Evolutionary conservation across 2,113 vertebrate genomes (phyloP), one percentile per base, ranked within the genome.

Genomic region (Perca schrenkii): DNA sequence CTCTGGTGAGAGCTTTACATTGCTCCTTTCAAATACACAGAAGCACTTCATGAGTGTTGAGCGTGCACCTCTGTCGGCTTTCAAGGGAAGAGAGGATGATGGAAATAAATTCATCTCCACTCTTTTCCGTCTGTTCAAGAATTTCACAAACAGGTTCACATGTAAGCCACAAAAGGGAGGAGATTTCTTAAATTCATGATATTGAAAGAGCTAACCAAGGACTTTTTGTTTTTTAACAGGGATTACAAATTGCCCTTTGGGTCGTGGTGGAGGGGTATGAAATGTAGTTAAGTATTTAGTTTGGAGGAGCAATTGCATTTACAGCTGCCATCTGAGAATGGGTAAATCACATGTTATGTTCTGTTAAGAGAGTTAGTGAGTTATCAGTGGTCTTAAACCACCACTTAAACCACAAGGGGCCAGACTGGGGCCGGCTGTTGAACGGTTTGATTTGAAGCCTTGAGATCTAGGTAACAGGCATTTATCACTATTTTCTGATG

Each of bases 1-100:
- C 94, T 92, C 71, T 80, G 79, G 82, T 89, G 92, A 86, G 90
- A 94, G 90, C 89, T 88, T 88, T 78, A 82, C 75, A 54, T 77
- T 79, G 74, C 85, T 87, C 64, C 81, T 83, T 72, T 87, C 79
- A 77, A 86, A 90, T 75, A 82, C 85, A 75, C 84, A 73, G 84
- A 67, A 87, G 82, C 21, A 34, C 70, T 76, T 82, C 81, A 68
- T 46, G 63, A 86, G 85, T 79, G 80, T 52, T 64, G 79, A 70
- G 54, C 71, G 77, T 76, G 79, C 14, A 49, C 56, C 77, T 82
- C 74, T 77, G 73, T 84, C 68, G 66, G 74, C 79, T 74, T 84
- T 87, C 63, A 49, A 56, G 73, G 67, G 74, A 64, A 84, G 73
- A 46, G 31, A 7, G 46, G 70, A 73, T 28, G 53, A 80, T 54